Conservation (phyloP, 2,113 vertebrate genomes). For the Bagarius yarrelli region DNA sequence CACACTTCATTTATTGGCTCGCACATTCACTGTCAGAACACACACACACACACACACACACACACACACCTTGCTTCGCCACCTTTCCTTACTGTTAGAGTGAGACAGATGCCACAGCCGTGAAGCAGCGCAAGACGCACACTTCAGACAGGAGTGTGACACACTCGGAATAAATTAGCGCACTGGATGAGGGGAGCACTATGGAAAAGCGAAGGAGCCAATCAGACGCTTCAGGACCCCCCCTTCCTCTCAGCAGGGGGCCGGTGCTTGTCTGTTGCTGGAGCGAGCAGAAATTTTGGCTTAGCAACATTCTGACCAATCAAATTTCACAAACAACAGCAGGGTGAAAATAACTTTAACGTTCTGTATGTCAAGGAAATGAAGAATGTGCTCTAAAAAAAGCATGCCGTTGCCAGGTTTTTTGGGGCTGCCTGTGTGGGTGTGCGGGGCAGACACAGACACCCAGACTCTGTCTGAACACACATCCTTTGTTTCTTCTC, state of each 20-base stretch:
- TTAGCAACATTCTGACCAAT: slow-evolving; percentile 74
- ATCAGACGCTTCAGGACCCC: slow-evolving; percentile 62
- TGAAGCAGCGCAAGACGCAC: slow-evolving; percentile 48
- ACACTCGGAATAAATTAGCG: slow-evolving; percentile 56
- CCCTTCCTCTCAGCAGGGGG: slow-evolving; percentile 51
- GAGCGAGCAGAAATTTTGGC: slow-evolving; percentile 63
- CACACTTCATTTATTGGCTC: slow-evolving; percentile 42
- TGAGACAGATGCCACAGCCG: slow-evolving; percentile 50
- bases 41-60: slow-evolving; percentile 32
- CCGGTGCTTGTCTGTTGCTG: slow-evolving; percentile 63
- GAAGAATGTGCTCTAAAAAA: slow-evolving; percentile 56
- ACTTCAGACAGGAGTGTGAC: slow-evolving; percentile 56
- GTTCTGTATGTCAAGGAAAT: slow-evolving; percentile 59
- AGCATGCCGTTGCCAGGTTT: slow-evolving; percentile 49
- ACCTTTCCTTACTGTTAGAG: slow-evolving; percentile 52
- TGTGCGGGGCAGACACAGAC: slow-evolving; percentile 39
- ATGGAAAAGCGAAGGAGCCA: slow-evolving; percentile 63
- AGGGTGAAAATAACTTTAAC: slow-evolving; percentile 73
- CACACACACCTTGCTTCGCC: slow-evolving; percentile 48
- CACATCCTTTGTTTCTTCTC: slow-evolving; percentile 36
- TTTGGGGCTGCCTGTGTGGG: slow-evolving; percentile 43
- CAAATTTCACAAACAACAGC: slow-evolving; percentile 62
- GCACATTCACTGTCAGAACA: slow-evolving; percentile 30
- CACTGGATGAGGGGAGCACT: slow-evolving; percentile 54
- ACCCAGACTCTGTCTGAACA: slow-evolving; percentile 46